These are phyloP conservation scores for Steinernema scapterisci DNA, from an alignment of 2,888 invertebrate genomes.

Conservation along the genomic window DNA sequence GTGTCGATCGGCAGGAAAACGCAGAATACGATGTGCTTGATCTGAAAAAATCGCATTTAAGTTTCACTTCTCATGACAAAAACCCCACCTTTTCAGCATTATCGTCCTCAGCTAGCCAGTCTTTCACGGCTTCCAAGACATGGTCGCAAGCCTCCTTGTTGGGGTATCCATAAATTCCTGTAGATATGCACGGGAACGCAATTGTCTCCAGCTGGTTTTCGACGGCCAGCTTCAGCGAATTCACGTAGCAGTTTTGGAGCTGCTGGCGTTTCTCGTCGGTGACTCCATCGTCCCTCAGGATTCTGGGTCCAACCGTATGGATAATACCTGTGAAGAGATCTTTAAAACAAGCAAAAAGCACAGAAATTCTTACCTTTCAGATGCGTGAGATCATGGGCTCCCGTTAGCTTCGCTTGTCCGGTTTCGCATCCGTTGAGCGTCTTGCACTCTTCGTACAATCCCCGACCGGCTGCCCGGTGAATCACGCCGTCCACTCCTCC, in stretches of 20 bases:
- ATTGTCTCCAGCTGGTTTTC: conserved; percentile 73
- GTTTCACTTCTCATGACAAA: background rate
- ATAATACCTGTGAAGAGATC: conserved; percentile 77
- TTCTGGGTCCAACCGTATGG: conserved; percentile 83
- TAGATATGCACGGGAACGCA: conserved; percentile 87
- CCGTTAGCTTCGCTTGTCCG: conserved; percentile 82
- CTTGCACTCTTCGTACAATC: conserved; percentile 74
- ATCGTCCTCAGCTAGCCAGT: conserved; percentile 9
- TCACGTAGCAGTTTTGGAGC: conserved; percentile 77
- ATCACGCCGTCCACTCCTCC: conserved; percentile 84
- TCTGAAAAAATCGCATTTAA: background rate
- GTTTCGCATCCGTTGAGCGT: conserved; percentile 78
- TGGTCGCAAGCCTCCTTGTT: conserved; percentile 74
- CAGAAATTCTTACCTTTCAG: conserved; percentile 40
- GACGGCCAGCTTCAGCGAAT: conserved; percentile 73
- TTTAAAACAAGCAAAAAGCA: background rate
- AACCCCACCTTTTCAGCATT: background rate
- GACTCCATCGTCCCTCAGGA: conserved; percentile 52
- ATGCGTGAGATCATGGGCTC: conserved; percentile 75
- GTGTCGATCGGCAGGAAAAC: background rate
- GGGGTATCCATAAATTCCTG: conserved; percentile 86
- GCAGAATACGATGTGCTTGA: conserved; percentile 31
- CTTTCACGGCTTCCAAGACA: background rate
- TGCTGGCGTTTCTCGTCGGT: conserved; percentile 75
- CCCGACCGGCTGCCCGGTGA: conserved; percentile 79